Conservation (phyloP, 1,140 invertebrate genomes). For the Orussus abietinus region DNA sequence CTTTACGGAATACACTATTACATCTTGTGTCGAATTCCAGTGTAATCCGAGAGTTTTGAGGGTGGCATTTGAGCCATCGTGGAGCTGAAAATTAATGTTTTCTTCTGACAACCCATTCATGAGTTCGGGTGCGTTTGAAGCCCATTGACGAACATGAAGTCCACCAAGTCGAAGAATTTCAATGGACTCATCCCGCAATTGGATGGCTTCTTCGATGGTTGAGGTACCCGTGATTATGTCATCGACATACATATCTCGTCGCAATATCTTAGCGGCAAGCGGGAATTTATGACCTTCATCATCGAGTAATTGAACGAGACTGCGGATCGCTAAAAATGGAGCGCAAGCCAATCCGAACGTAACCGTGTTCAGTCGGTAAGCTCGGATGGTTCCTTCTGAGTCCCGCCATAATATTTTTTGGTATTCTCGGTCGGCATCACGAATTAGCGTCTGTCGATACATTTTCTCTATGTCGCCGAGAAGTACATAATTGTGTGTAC, state of each 20-base stretch:
- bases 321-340: constrained; percentile 20
- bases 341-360: constrained; percentile 20
- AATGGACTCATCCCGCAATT: constrained; percentile 20
- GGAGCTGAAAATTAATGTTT: constrained; percentile 11
- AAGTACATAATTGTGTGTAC: constrained; percentile 19
- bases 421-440: constrained; percentile 26
- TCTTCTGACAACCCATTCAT: constrained; percentile 19
- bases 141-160: constrained; percentile 36
- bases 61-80: constrained; percentile 13
- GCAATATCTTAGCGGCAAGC: constrained; percentile 24
- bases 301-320: constrained; percentile 29
- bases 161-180: constrained; percentile 27
- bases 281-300: constrained; percentile 28
- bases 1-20: constrained; percentile 15
- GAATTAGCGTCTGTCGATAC: constrained; percentile 34
- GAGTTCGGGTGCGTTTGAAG: constrained; percentile 25
- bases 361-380: constrained; percentile 18
- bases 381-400: not conserved
- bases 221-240: constrained; percentile 24
- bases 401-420: constrained; percentile 38
- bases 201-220: constrained; percentile 9
- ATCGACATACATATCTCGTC: constrained; percentile 40
- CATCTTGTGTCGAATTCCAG: constrained; percentile 28
- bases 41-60: constrained; percentile 28
- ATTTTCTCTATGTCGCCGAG: constrained; percentile 44